Base-by-base conservation (phyloP, 2,113 vertebrate genomes). In the Euleptes europaea region DNA sequence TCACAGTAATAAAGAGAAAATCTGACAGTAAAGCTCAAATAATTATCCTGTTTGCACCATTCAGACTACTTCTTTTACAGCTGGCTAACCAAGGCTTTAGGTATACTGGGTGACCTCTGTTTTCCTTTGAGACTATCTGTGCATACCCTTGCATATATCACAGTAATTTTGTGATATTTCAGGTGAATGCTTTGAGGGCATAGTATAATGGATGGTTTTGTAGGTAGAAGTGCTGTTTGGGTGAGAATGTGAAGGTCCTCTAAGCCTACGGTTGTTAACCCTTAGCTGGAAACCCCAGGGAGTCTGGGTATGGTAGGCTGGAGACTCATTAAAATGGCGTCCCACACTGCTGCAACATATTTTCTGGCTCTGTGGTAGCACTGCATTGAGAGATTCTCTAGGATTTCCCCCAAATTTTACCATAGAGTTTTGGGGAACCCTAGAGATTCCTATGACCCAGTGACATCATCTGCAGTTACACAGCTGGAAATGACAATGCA, bases 11-110 rank as follows among this genome's bases (percentile, higher is more conserved):
- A 51, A 51, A 86, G 86, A 51, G 65, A 91, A 89, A 90, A 75
- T 5, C n/a, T 87, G 44, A 78, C 90, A 84, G 21, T 15, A 79
- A 89, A 91, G 82, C 1, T 33, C 72, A 54, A 42, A 92, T 72
- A 26, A 91, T 5, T 33, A 69, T 54, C 74, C 74, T 19, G n/a
- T 76, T 76, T 63, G 9, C 78, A 78, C 40, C 70, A 81, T 80
- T 13, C 47, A 84, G 6, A 47, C 31, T 69, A 35, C 26, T 35
- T 2, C 42, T 44, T 75, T 75, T 75, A 73, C 44, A 19, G 28
- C 15, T 75, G n/a, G 15, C 49, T n/a, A 54, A 76, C n/a, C 51
- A 33, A 76, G 31, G 35, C 44, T 14, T 49, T 49, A 49, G 17
- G 28, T 63, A 42, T 11, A 65, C n/a, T 6, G 28, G 57, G 35